Evolutionary conservation across 2,113 vertebrate genomes (phyloP).

Genomic region (Chaenogobius annularis): DNA sequence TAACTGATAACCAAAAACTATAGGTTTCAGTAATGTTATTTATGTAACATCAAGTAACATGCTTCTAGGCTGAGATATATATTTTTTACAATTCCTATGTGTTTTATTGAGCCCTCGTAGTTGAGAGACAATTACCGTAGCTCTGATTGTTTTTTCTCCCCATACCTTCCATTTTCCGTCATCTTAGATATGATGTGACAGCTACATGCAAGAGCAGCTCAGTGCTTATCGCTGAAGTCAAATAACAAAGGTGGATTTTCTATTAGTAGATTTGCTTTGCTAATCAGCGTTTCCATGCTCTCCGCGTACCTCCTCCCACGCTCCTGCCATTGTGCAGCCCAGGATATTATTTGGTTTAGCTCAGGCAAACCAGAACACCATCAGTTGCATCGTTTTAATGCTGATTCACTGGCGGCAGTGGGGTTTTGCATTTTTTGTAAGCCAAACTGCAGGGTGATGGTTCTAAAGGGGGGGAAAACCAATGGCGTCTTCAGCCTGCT

Average conservation of each 20-base stretch:
- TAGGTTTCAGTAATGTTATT: not conserved
- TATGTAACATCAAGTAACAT: not conserved
- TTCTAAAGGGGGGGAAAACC: not conserved
- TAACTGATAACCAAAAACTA: no score
- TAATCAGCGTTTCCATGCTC: conserved; percentile 60
- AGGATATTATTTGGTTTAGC: conserved; percentile 56
- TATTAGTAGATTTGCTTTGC: conserved; percentile 54
- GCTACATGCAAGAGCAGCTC: not conserved
- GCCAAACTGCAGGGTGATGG: not conserved
- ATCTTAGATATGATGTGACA: not conserved
- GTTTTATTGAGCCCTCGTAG: not conserved
- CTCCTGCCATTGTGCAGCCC: conserved; percentile 40
- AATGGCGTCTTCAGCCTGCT: not conserved
- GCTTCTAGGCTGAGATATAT: not conserved
- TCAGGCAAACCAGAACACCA: conserved; percentile 23
- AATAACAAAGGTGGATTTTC: conserved; percentile 49
- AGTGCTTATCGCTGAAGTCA: conserved; percentile 25
- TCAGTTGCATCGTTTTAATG: conserved; percentile 18
- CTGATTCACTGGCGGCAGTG: conserved; percentile 12
- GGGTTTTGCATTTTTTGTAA: not conserved
- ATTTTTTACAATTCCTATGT: not conserved
- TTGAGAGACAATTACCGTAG: no score
- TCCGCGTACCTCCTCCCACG: conserved; percentile 59
- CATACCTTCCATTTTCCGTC: not conserved
- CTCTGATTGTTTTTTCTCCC: not conserved